Base-by-base conservation (phyloP, 2,797 vertebrate genomes). In the Accipiter minullus region DNA sequence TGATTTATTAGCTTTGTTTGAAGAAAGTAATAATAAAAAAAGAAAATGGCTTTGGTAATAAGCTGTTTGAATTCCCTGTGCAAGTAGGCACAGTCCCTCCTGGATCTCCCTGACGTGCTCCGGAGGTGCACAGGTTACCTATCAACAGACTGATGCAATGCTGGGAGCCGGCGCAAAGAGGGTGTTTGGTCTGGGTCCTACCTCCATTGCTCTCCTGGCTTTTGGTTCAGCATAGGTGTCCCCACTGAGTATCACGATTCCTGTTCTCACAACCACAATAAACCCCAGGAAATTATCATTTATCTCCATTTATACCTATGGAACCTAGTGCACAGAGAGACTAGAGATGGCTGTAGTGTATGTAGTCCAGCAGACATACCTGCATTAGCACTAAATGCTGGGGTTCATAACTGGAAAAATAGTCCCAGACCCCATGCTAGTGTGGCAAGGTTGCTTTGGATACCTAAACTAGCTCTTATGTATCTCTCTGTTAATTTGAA, bases 1-100 rank as follows among this genome's bases (percentile, higher is more conserved):
- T 98, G 97, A 98, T 98, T 98, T 97, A 98, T 95, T 94, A 97
- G 95, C 92, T 92, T 91, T 80, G 95, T 97, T 97, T 98, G 97
- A 98, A 98, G 96, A 96, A 95, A 95, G 93, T 95, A 97, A 97
- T 75, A 86, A 95, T 93, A 98, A 97, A 96, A 97, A 90, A 93
- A 98, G 97, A 97, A 97, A 96, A 96, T 90, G 89, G 80, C 92
- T 96, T 91, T 96, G 87, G 96, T 95, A 95, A 97, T 97, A 95
- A 95, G 95, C 95, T 92, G 93, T 79, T 97, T 97, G 92, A 97
- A 96, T 96, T 97, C 96, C 89, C 94, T 82, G 89, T 97, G 96
- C 93, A 97, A 92, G 96, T 89, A 98, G 95, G 91, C 91, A 95
- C 92, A 94, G 90, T 96, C 91, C 86, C 91, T 97, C 56, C 92